Conservation (phyloP, 2,797 vertebrate genomes). For the Pterois miles region DNA sequence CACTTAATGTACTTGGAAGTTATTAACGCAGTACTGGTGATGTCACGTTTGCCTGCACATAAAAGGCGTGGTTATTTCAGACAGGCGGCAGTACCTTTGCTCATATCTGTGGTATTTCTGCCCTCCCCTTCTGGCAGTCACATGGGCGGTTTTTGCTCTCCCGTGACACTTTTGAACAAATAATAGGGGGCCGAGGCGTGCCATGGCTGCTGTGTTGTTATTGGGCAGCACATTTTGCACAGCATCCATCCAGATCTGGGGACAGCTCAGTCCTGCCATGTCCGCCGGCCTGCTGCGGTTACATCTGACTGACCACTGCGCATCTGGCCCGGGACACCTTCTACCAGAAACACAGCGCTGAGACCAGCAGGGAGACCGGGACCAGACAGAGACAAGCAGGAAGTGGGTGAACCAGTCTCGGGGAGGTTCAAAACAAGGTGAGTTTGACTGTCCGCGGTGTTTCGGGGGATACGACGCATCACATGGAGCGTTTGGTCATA, state of each 20-base stretch:
- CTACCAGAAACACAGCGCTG: background rate
- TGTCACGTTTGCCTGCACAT: background rate
- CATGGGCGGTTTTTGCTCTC: constrained; percentile 69
- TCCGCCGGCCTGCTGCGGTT: constrained; percentile 7
- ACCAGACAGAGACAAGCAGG: constrained; percentile 39
- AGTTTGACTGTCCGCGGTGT: constrained; percentile 19
- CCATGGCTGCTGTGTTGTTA: constrained; percentile 47
- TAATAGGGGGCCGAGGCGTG: constrained; percentile 60
- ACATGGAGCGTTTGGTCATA: background rate
- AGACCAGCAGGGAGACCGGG: background rate
- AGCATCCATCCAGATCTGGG: constrained; percentile 44
- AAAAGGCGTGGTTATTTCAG: constrained; percentile 38
- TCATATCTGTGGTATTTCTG: constrained; percentile 26
- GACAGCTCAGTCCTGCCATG: background rate
- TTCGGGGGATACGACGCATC: background rate
- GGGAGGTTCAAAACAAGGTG: constrained; percentile 37
- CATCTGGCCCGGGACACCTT: constrained; percentile 10
- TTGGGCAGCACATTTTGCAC: constrained; percentile 46
- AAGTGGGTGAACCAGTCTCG: constrained; percentile 50
- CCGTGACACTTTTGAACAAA: constrained; percentile 75
- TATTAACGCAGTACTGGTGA: background rate
- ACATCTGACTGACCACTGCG: background rate
- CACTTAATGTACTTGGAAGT: background rate
- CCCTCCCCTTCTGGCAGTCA: constrained; percentile 69
- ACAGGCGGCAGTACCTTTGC: constrained; percentile 13